These are phyloP conservation scores for Macropis europaea DNA, from an alignment of 2,888 invertebrate genomes.

Conservation along the genomic window DNA sequence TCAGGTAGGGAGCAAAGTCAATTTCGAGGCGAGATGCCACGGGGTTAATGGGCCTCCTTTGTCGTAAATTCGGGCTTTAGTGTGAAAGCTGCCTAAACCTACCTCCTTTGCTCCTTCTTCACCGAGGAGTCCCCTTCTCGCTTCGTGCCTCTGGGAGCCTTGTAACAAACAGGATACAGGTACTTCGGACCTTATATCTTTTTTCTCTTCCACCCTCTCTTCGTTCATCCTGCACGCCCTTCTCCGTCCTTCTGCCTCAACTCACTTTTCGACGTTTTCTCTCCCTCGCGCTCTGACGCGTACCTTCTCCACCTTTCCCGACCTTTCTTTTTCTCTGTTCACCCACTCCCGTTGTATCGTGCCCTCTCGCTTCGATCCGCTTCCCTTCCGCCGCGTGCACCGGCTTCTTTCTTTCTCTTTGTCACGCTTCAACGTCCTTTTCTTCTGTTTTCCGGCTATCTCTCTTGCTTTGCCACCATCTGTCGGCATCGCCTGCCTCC, in stretches of 20 bases:
- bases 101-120: slow-evolving; percentile 34
- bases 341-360: neutral
- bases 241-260: neutral
- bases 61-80: slow-evolving; percentile 69
- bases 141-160: slow-evolving; percentile 49
- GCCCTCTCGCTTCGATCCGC: neutral
- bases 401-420: slow-evolving; percentile 13
- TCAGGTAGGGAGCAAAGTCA: slow-evolving; percentile 60
- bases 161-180: slow-evolving; percentile 73
- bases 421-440: slow-evolving; percentile 35
- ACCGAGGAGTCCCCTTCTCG: slow-evolving; percentile 5
- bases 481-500: slow-evolving; percentile 59
- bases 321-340: slow-evolving; percentile 12
- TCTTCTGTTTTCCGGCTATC: slow-evolving; percentile 42
- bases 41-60: slow-evolving; percentile 64
- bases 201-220: neutral
- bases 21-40: slow-evolving; percentile 58
- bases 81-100: slow-evolving; percentile 60
- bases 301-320: neutral
- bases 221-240: neutral
- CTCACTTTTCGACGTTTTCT: slow-evolving; percentile 9
- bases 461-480: slow-evolving; percentile 38
- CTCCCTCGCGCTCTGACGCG: neutral
- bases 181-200: slow-evolving; percentile 56
- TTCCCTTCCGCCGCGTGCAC: neutral